A percentile compares a stretch with the other conserved stretches of the same genome.
Evolutionary conservation across 2,113 vertebrate genomes (phyloP).

Genomic region (Setophaga petechia): DNA sequence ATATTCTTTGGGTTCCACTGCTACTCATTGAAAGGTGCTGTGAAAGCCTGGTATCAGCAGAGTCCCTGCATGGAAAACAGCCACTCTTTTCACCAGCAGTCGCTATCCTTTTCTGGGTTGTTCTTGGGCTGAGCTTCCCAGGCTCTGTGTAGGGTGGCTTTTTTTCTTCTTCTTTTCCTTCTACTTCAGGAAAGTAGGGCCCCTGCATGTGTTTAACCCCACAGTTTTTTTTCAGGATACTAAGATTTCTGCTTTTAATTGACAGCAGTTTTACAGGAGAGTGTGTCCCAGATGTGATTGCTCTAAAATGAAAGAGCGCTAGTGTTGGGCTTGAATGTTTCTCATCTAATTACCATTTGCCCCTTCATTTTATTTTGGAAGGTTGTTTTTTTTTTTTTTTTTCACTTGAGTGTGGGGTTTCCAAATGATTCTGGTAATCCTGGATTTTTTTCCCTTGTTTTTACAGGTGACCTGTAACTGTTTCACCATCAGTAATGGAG

Average conservation of each 20-base stretch:
- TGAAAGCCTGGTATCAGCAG: not conserved
- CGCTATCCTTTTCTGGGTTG: not conserved
- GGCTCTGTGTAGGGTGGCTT: not conserved
- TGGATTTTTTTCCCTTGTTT: slow-evolving; percentile 67
- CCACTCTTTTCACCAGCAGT: not conserved
- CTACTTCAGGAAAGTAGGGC: not conserved
- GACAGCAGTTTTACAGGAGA: slow-evolving; percentile 27
- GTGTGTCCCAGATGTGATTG: slow-evolving; percentile 4
- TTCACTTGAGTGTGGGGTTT: not conserved
- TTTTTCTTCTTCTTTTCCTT: not conserved
- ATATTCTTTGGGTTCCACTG: not conserved
- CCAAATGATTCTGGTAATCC: slow-evolving; percentile 46
- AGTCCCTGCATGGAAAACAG: not conserved
- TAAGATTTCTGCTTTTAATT: slow-evolving; percentile 46
- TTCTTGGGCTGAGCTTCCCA: not conserved
- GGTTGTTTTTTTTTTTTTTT: not conserved
- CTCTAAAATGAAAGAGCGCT: slow-evolving; percentile 32
- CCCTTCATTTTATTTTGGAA: slow-evolving; percentile 46
- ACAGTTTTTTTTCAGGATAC: slow-evolving; percentile 40
- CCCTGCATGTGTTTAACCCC: slow-evolving; percentile 40
- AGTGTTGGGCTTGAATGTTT: slow-evolving; percentile 31
- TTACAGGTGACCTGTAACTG: slow-evolving; percentile 94
- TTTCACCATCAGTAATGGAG: slow-evolving; percentile 94
- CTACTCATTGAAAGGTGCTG: not conserved
- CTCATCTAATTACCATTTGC: slow-evolving; percentile 16